Conservation (phyloP, 2,113 vertebrate species). For the Diglossa brunneiventris region DNA sequence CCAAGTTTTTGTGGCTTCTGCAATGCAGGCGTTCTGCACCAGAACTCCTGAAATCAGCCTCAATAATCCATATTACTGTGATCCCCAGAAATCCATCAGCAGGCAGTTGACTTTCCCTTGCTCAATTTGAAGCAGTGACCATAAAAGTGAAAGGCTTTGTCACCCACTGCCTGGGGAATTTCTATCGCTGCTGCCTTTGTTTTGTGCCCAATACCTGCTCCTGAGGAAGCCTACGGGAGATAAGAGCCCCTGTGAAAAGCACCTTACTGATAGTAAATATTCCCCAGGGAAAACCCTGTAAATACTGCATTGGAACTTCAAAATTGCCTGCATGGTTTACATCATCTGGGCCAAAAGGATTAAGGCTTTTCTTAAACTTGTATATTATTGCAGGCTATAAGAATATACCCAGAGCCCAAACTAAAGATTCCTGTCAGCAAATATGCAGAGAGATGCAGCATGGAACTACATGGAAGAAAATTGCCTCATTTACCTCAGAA, state of each 20-base stretch:
- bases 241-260: neutral
- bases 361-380: neutral
- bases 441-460: constrained; percentile 11
- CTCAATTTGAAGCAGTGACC: neutral
- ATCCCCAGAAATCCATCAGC: constrained; percentile 9
- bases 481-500: constrained; percentile 56
- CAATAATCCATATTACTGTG: neutral
- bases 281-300: neutral
- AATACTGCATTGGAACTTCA: neutral
- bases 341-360: neutral
- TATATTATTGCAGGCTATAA: neutral
- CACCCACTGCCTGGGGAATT: neutral
- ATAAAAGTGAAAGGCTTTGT: neutral
- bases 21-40: constrained; percentile 46
- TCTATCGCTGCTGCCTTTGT: neutral
- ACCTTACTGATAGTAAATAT: neutral
- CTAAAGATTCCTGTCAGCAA: constrained; percentile 14
- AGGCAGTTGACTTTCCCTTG: neutral
- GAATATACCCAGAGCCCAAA: neutral
- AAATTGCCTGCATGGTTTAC: neutral
- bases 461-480: constrained; percentile 42
- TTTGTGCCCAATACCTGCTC: neutral
- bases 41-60: neutral
- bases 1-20: neutral
- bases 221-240: neutral